phyloP scores from a whole-genome alignment of 2,888 invertebrate genomes.

The Sympetrum striolatum region DNA sequence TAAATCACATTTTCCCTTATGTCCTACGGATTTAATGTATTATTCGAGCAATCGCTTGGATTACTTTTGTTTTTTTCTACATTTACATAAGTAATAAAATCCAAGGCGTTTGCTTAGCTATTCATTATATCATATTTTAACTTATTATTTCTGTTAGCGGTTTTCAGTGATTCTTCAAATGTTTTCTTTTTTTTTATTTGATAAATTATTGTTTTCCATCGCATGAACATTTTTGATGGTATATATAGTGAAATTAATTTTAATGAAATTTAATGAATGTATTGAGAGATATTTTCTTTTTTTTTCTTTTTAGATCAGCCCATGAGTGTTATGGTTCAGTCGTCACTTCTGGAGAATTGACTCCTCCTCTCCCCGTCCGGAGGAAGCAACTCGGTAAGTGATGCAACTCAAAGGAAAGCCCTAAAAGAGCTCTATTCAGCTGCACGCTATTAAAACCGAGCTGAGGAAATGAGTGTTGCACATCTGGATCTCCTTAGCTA shows the following conservation, averaged over 20 bases:
- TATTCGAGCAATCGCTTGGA: too few relatives aligned
- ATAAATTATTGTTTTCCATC: too few relatives aligned
- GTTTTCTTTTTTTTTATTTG: too few relatives aligned
- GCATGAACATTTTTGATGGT: not conserved
- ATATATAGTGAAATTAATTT: not conserved
- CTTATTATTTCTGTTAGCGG: too few relatives aligned
- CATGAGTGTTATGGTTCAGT: not conserved
- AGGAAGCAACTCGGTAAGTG: slow-evolving; percentile 23
- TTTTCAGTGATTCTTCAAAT: too few relatives aligned
- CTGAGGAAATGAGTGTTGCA: not conserved
- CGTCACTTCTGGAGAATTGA: not conserved
- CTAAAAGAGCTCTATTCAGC: not conserved
- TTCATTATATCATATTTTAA: too few relatives aligned
- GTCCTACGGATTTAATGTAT: too few relatives aligned
- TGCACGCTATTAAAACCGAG: not conserved
- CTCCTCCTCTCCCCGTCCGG: not conserved
- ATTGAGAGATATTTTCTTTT: not conserved
- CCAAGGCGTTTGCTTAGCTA: too few relatives aligned
- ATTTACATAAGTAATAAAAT: too few relatives aligned
- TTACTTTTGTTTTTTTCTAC: too few relatives aligned
- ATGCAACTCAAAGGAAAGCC: not conserved
- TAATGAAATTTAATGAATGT: not conserved
- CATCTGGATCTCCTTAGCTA: not conserved
- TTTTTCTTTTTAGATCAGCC: not conserved
- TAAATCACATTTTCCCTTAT: too few relatives aligned